Conservation (phyloP, 2,888 invertebrate species). For the Trichogramma dendrolimi region DNA sequence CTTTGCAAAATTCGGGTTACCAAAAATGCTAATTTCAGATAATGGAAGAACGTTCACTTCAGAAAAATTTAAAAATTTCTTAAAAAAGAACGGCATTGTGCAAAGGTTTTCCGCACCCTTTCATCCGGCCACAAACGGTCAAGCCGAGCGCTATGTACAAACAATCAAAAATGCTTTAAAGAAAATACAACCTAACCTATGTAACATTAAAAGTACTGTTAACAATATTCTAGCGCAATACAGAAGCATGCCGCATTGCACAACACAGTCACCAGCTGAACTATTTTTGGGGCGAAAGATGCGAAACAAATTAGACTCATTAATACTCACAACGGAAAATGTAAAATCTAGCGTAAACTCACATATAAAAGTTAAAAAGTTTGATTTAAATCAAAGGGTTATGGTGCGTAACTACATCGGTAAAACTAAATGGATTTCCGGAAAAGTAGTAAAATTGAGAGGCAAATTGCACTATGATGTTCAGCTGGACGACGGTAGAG, state of each 20-base stretch:
- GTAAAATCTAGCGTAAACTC: neutral
- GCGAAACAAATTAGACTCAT: conserved; percentile 28
- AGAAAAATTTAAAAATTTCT: neutral
- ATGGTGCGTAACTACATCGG: neutral
- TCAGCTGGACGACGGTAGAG: neutral
- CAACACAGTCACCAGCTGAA: conserved; percentile 31
- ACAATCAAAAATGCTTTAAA: conserved; percentile 14
- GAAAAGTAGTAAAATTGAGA: neutral
- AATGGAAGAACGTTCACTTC: conserved; percentile 29
- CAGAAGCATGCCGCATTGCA: conserved; percentile 21
- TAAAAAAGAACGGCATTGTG: neutral
- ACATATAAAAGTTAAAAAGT: too few relatives aligned
- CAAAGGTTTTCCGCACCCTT: conserved; percentile 21
- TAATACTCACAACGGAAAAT: neutral
- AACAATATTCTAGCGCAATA: conserved; percentile 20
- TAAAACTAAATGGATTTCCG: neutral
- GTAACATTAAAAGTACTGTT: neutral
- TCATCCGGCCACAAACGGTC: conserved; percentile 23
- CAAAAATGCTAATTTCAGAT: conserved; percentile 24
- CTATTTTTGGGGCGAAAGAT: conserved; percentile 30
- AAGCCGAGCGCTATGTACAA: conserved; percentile 22
- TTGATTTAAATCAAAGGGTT: neutral
- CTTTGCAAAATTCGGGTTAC: conserved; percentile 28
- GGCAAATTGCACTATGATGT: neutral
- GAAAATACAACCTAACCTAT: conserved; percentile 1